Percentiles rank a stretch among this genome's conserved stretches.
Evolutionary conservation across 2,797 vertebrate species (phyloP).

Genomic region (Hippopotamyrus pictus): DNA sequence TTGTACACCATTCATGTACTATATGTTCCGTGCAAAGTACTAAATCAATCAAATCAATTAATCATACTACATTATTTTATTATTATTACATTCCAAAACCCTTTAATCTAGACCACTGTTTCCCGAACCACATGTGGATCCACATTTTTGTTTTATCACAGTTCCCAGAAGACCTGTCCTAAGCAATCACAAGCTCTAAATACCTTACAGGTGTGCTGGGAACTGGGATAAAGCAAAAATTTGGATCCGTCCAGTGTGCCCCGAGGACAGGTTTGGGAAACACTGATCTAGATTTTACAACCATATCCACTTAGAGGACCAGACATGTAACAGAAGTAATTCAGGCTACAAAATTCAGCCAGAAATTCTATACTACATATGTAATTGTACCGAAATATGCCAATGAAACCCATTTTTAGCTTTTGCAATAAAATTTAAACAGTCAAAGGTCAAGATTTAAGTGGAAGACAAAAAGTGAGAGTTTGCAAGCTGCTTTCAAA

Average conservation of each 20-base stretch:
- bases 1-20: not conserved
- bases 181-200: not conserved
- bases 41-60: not conserved
- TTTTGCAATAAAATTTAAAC: not conserved
- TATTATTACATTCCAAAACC: not conserved
- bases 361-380: not conserved
- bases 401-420: not conserved
- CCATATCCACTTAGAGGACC: not conserved
- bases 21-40: not conserved
- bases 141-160: not conserved
- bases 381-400: not conserved
- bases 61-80: not conserved
- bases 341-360: not conserved
- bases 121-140: not conserved
- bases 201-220: not conserved
- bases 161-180: not conserved
- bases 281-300: not conserved
- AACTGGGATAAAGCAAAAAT: not conserved
- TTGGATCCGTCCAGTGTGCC: not conserved
- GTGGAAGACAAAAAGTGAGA: not conserved
- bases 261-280: not conserved
- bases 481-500: not conserved
- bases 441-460: not conserved
- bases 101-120: not conserved
- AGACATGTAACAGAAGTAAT: not conserved